Evolutionary conservation across 2,797 vertebrate genomes (phyloP), one percentile per base, ranked within the genome.

Genomic region (Etheostoma perlongum): DNA sequence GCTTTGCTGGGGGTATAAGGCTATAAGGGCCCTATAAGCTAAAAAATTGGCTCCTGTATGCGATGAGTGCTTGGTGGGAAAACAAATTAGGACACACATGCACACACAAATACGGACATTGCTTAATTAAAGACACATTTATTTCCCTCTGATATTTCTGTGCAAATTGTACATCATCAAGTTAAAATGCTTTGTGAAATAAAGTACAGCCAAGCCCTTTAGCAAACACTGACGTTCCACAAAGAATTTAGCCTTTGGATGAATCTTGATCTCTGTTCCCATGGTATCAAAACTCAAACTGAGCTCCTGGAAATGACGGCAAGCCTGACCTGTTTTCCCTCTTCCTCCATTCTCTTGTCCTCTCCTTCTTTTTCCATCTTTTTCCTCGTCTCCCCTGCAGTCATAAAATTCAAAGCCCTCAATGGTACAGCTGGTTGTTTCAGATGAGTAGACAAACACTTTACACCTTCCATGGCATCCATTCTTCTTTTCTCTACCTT

Each of bases 361-460:
- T 81, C 36, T 62, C 36, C n/a, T 19, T 76, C 36, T 52, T 42
- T 78, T 73, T 80, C 64, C 58, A 19, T 63, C 10, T 33, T 55
- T 72, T 64, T 68, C 42, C 19, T 64, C 69, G 30, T 54, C 76
- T 58, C 51, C 44, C 48, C 73, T 67, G 72, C 16, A 2, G 19
- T 74, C 79, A 52, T 88, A 78, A 84, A 85, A 78, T 52, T 71
- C 63, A 52, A 59, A 80, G 60, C 25, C 55, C 61, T 81, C 78
- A 53, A 61, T 84, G 44, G 33, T 76, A 27, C 71, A 61, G 65
- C 67, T 1, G 51, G 64, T 87, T 80, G 81, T 84, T 92, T 87
- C 87, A 90, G 87, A 92, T 85, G 79, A 86, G 82, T 68, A 81
- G 72, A 80, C 81, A 85, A 88, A 87, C 84, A 88, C 89, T 90